phyloP scores from a whole-genome alignment of 2,113 vertebrate genomes.

The Egretta garzetta region DNA sequence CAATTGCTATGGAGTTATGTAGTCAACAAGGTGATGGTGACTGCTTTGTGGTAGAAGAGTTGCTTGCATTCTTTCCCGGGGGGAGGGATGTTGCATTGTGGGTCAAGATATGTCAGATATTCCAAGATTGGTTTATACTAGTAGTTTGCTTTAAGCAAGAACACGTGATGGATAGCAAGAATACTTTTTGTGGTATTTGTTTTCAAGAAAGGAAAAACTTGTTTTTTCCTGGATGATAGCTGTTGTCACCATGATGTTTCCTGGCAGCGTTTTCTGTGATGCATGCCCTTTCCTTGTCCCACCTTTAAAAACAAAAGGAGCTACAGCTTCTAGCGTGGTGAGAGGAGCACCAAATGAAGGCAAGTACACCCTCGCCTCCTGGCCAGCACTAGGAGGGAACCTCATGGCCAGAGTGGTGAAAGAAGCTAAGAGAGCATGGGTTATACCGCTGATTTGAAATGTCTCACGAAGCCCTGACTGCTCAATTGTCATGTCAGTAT shows the following conservation, averaged over 20 bases:
- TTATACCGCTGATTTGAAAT: not conserved
- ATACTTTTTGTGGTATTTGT: constrained; percentile 8
- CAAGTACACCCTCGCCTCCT: not conserved
- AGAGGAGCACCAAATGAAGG: not conserved
- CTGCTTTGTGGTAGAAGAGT: constrained; percentile 16
- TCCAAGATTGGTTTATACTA: not conserved
- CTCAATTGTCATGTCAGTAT: not conserved
- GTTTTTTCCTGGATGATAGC: not conserved
- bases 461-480: not conserved
- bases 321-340: not conserved
- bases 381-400: not conserved
- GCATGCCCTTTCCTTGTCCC: not conserved
- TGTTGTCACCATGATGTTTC: constrained; percentile 18
- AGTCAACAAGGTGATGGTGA: constrained; percentile 29
- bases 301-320: not conserved
- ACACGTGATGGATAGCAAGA: constrained; percentile 12
- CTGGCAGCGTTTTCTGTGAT: not conserved
- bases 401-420: not conserved
- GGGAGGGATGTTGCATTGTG: constrained; percentile 7
- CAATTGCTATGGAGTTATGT: constrained; percentile 16
- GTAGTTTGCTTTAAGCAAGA: constrained; percentile 30
- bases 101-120: constrained; percentile 41
- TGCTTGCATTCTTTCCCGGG: not conserved
- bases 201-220: not conserved
- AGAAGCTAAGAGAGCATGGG: not conserved